Conservation (phyloP, 2,888 invertebrate genomes). For the Nemoura dubitans region DNA sequence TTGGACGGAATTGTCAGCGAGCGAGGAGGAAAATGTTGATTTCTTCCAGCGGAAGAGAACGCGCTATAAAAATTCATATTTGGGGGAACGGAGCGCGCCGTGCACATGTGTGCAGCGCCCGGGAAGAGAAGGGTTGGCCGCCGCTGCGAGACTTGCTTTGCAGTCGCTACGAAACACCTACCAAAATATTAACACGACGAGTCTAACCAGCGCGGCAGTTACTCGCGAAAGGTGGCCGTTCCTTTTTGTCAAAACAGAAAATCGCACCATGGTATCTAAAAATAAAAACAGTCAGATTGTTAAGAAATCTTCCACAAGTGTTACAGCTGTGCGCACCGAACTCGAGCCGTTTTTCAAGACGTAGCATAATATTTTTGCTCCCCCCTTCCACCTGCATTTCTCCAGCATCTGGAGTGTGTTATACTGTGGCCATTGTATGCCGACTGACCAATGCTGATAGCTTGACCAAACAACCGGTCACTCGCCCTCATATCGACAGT, state of each 20-base stretch:
- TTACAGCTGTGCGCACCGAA: constrained; percentile 2
- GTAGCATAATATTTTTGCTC: not conserved
- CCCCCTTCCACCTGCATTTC: not conserved
- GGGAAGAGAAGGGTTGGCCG: not conserved
- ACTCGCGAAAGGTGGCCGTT: not conserved
- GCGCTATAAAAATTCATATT: not conserved
- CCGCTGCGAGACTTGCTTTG: not conserved
- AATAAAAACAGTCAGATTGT: constrained; percentile 12
- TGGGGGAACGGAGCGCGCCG: not conserved
- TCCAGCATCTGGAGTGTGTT: not conserved
- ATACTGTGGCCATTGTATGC: constrained; percentile 5
- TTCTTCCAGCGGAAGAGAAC: not conserved
- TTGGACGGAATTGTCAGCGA: not conserved
- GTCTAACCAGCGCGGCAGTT: not conserved
- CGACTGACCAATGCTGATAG: constrained; percentile 33
- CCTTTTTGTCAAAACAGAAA: not conserved
- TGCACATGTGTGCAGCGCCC: not conserved
- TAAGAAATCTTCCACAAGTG: constrained; percentile 2
- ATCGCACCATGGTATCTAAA: constrained; percentile 7
- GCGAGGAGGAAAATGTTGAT: not conserved
- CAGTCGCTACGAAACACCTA: not conserved
- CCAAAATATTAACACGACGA: not conserved
- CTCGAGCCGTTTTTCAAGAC: not conserved
- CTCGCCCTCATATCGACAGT: constrained; percentile 10
- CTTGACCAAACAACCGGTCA: constrained; percentile 28